Evolutionary conservation across 2,888 invertebrate species (phyloP).

Genomic region (Synanthedon andrenaeformis): DNA sequence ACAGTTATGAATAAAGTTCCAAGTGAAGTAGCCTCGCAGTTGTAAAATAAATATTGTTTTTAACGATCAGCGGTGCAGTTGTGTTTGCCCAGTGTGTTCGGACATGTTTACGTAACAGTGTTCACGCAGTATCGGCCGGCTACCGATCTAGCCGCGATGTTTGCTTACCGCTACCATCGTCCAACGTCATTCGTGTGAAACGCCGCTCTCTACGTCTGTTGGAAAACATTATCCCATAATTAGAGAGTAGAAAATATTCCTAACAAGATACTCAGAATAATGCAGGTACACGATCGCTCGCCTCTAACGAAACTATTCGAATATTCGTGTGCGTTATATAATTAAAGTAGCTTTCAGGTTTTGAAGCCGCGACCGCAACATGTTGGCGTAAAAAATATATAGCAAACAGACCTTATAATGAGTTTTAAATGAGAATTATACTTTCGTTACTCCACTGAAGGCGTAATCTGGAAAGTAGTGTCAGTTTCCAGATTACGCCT

Average conservation of each 20-base stretch:
- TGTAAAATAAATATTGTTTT: constrained; percentile 63
- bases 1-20: background rate
- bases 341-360: no score
- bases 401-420: no score
- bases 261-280: background rate
- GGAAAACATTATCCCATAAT: constrained; percentile 12
- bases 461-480: no score
- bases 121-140: constrained; percentile 14
- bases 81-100: constrained; percentile 40
- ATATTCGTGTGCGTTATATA: no score
- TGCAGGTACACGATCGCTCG: background rate
- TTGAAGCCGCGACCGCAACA: no score
- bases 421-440: no score
- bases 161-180: constrained; percentile 21
- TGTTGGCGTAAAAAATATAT: no score
- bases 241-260: background rate
- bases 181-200: constrained; percentile 20
- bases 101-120: constrained; percentile 53
- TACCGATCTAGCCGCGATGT: constrained; percentile 17
- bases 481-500: no score
- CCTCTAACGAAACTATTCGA: no score
- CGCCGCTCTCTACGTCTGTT: constrained; percentile 24
- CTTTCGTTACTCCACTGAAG: no score
- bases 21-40: constrained; percentile 20
- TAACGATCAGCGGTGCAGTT: constrained; percentile 61